Conservation (phyloP, 2,113 vertebrate genomes). For the Empidonax traillii region DNA sequence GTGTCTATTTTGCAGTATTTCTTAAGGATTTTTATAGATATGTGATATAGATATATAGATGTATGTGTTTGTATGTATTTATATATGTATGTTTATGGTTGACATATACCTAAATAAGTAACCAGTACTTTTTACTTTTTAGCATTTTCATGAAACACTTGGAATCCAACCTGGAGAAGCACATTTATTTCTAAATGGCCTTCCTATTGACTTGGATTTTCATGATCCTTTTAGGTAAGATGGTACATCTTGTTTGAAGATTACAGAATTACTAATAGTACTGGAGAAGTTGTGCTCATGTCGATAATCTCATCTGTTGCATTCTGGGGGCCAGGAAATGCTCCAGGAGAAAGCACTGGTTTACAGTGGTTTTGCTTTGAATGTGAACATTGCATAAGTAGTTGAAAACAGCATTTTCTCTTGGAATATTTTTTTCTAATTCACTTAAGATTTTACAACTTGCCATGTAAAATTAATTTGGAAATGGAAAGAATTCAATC, state of each 20-base stretch:
- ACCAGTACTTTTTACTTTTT: slow-evolving; percentile 45
- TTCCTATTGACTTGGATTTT: slow-evolving; percentile 85
- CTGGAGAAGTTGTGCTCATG: neutral
- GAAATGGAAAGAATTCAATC: neutral
- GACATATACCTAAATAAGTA: neutral
- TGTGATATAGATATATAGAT: neutral
- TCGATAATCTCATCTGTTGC: neutral
- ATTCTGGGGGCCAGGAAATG: neutral
- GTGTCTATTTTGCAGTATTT: neutral
- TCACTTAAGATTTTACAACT: neutral
- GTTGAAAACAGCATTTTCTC: neutral
- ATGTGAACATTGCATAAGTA: neutral
- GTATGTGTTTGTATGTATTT: neutral
- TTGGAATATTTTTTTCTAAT: neutral
- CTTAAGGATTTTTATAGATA: neutral
- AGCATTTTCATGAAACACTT: slow-evolving; percentile 83
- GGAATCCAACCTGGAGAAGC: slow-evolving; percentile 89
- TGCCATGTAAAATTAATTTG: neutral
- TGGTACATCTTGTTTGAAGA: neutral
- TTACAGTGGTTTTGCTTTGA: neutral
- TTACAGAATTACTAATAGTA: neutral
- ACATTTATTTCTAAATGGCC: slow-evolving; percentile 90
- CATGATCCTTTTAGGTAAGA: slow-evolving; percentile 91
- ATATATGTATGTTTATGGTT: neutral
- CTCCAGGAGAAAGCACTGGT: neutral